These are phyloP conservation scores for Merodon equestris DNA, from an alignment of 2,888 invertebrate species.

Conservation along the genomic window DNA sequence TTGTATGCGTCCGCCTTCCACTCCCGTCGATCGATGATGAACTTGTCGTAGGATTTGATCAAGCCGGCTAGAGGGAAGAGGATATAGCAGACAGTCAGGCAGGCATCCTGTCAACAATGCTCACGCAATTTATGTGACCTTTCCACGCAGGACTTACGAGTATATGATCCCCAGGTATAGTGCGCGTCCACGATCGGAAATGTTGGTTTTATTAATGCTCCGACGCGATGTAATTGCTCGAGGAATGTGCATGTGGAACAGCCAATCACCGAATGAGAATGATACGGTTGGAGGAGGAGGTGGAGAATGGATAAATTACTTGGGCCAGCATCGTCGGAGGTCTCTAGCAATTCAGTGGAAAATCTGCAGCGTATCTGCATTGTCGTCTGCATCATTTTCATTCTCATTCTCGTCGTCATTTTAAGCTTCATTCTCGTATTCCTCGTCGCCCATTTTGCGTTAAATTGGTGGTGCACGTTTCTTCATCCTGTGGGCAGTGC, in stretches of 20 bases:
- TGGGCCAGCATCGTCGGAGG: constrained; percentile 63
- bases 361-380: constrained; percentile 8
- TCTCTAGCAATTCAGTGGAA: constrained; percentile 40
- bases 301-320: constrained; percentile 50
- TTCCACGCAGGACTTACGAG: constrained; percentile 30
- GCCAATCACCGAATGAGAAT: no score
- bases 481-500: constrained; percentile 62
- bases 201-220: constrained; percentile 1
- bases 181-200: constrained; percentile 2
- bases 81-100: background rate
- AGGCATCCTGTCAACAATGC: constrained; percentile 44
- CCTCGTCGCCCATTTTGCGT: constrained; percentile 55
- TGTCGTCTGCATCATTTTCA: background rate
- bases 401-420: no score
- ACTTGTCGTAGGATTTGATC: constrained; percentile 48
- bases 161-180: constrained; percentile 28
- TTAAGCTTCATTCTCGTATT: no score
- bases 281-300: background rate
- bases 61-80: background rate
- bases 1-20: background rate
- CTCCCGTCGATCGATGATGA: constrained; percentile 38
- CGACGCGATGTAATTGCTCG: constrained; percentile 1
- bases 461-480: constrained; percentile 67
- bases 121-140: constrained; percentile 61
- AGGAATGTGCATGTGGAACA: no score